Evolutionary conservation across 2,888 invertebrate genomes (phyloP).

Genomic region (Stenolophus ochropezus): DNA sequence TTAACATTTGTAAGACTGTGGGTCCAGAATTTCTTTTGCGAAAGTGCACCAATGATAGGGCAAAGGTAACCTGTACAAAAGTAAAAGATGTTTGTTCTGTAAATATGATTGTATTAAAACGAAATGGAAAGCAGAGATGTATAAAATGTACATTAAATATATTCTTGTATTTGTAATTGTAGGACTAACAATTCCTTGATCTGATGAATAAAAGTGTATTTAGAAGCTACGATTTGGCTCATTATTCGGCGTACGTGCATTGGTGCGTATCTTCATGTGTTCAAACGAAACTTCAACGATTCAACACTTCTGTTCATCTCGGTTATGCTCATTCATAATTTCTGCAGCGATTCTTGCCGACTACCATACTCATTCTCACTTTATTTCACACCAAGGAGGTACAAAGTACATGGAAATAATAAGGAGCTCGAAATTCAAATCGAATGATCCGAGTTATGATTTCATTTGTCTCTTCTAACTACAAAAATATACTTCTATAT

Average conservation of each 20-base stretch:
- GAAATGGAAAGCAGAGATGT: slow-evolving; percentile 55
- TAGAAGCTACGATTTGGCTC: slow-evolving; percentile 54
- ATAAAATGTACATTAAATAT: slow-evolving; percentile 59
- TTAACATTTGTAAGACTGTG: slow-evolving; percentile 51
- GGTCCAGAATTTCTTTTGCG: slow-evolving; percentile 54
- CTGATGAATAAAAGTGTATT: slow-evolving; percentile 57
- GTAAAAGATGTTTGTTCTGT: slow-evolving; percentile 56
- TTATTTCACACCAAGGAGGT: too few species aligned
- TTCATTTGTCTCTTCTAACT: too few species aligned
- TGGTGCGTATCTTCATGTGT: slow-evolving; percentile 50
- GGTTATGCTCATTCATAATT: slow-evolving; percentile 14
- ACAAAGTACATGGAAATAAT: too few species aligned
- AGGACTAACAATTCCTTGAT: slow-evolving; percentile 56
- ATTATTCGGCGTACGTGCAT: slow-evolving; percentile 43
- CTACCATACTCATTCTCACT: background rate
- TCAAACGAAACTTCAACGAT: slow-evolving; percentile 53
- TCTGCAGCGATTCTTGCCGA: background rate
- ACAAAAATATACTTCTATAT: too few species aligned
- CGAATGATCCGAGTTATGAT: too few species aligned
- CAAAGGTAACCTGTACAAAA: slow-evolving; percentile 54
- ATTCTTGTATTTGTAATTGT: slow-evolving; percentile 59
- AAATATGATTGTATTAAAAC: slow-evolving; percentile 58
- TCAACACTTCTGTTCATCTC: slow-evolving; percentile 26
- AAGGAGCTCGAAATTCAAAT: too few species aligned
- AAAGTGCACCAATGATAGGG: slow-evolving; percentile 49